These are phyloP conservation scores for Irena cyanogastra DNA, from an alignment of 2,113 vertebrate genomes.

Conservation along the genomic window DNA sequence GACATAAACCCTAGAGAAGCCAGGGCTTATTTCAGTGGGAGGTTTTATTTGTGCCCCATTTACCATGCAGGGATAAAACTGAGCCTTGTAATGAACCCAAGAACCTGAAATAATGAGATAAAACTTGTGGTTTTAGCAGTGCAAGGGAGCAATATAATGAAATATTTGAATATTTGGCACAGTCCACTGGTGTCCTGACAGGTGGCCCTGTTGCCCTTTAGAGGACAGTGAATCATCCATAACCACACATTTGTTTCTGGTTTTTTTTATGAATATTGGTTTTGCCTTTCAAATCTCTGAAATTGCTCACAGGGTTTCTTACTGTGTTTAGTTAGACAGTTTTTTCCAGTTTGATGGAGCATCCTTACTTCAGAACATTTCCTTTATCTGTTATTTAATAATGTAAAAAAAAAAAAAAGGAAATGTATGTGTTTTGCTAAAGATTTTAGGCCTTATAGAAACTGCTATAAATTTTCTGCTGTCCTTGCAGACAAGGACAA, in stretches of 20 bases:
- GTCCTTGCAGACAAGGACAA: not conserved
- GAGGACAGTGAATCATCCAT: not conserved
- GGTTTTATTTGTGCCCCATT: not conserved
- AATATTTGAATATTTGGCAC: not conserved
- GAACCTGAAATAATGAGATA: not conserved
- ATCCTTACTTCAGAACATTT: not conserved
- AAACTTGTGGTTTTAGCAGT: not conserved
- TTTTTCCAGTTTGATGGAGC: too few relatives aligned
- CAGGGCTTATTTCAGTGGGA: not conserved
- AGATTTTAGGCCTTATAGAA: not conserved
- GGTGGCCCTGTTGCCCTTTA: not conserved
- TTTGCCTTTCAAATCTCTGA: not conserved
- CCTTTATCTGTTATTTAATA: not conserved
- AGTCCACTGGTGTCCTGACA: not conserved
- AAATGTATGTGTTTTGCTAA: not conserved
- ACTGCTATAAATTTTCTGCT: not conserved
- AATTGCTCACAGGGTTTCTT: not conserved
- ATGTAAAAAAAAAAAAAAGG: rapidly evolving
- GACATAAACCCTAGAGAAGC: not conserved
- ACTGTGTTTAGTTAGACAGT: not conserved
- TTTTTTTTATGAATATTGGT: rapidly evolving
- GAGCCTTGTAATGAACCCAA: not conserved
- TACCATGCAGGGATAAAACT: not conserved
- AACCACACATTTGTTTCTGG: not conserved
- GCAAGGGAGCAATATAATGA: not conserved